Percentiles rank a stretch among this genome's conserved stretches.
Conservation (phyloP, 2,797 vertebrate species). For the Xiphophorus birchmanni region DNA sequence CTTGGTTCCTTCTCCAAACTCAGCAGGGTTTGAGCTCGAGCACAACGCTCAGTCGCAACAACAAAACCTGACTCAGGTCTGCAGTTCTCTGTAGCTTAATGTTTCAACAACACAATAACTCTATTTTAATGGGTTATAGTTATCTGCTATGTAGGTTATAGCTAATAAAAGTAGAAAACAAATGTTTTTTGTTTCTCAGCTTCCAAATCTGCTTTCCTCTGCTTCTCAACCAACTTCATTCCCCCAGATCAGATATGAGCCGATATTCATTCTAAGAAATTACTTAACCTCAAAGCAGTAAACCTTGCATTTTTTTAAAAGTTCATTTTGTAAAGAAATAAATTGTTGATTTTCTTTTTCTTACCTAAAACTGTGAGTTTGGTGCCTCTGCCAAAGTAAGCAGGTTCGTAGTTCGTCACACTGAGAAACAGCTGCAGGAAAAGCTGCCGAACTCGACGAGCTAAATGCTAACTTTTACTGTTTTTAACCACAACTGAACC, state of each 20-base stretch:
- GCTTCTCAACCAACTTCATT: neutral
- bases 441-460: constrained; percentile 27
- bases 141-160: too few species aligned
- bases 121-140: neutral
- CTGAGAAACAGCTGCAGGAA: constrained; percentile 46
- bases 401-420: constrained; percentile 14
- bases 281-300: neutral
- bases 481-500: neutral
- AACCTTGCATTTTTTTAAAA: neutral
- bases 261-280: neutral
- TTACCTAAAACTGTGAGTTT: constrained; percentile 14
- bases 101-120: neutral
- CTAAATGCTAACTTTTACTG: neutral
- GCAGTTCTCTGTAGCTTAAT: neutral
- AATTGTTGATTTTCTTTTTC: neutral
- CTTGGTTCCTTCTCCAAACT: constrained; percentile 3
- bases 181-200: neutral
- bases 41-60: neutral
- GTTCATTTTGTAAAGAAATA: neutral
- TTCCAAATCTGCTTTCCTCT: too few species aligned
- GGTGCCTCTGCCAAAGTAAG: constrained; percentile 17
- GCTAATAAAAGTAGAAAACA: neutral
- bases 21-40: neutral
- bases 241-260: neutral
- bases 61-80: neutral